Conservation (phyloP, 2,113 vertebrate species). For the Notiomystis cincta region DNA sequence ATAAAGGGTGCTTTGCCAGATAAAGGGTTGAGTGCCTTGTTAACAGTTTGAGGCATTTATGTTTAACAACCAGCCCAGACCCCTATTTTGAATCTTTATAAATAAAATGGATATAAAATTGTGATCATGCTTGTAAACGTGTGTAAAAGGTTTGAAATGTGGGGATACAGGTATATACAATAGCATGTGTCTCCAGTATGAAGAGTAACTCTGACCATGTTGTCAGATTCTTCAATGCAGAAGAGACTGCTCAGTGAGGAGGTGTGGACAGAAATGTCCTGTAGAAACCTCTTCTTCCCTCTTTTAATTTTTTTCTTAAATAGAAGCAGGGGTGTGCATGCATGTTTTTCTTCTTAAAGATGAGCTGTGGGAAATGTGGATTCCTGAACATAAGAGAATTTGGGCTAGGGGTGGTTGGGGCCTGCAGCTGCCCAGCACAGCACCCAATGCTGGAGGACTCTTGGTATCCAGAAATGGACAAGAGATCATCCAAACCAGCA, state of each 20-base stretch:
- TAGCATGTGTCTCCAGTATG: not conserved
- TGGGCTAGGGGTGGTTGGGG: not conserved
- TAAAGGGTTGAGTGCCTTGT: not conserved
- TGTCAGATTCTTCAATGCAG: not conserved
- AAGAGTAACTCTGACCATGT: not conserved
- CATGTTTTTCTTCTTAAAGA: not conserved
- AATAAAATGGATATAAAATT: not conserved
- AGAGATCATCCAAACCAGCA: not conserved
- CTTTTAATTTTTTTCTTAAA: not conserved
- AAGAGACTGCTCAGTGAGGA: not conserved
- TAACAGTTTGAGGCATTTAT: not conserved
- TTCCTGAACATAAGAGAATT: not conserved
- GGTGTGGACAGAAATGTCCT: not conserved
- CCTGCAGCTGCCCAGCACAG: not conserved
- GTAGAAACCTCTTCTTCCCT: not conserved
- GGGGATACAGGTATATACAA: not conserved
- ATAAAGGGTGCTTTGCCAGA: not conserved
- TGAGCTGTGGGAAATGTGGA: not conserved
- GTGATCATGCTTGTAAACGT: not conserved
- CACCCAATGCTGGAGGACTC: not conserved
- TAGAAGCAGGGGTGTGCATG: not conserved
- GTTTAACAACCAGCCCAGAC: not conserved
- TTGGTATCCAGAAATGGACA: not conserved
- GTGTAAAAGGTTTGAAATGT: not conserved
- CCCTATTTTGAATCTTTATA: not conserved